A percentile compares a stretch with the other conserved stretches of the same genome.
phyloP scores from a whole-genome alignment of 2,888 invertebrate species.

The Punctoribates punctum region DNA sequence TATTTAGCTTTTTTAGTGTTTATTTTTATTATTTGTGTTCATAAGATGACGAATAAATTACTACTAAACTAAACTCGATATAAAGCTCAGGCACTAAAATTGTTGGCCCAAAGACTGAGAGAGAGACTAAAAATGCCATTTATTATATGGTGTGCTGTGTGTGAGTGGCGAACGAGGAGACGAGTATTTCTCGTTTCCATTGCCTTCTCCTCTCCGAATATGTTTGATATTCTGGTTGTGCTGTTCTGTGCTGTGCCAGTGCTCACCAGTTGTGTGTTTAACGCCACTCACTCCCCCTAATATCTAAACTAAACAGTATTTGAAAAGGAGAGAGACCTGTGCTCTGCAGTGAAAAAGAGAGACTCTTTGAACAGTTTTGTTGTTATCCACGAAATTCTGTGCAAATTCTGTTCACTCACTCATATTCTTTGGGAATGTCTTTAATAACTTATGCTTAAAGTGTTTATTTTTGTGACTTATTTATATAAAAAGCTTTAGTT shows the following conservation, averaged over 20 bases:
- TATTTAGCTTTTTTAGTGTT: slow-evolving; percentile 23
- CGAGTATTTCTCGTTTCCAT: not conserved
- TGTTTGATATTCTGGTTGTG: not conserved
- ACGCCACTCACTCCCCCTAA: slow-evolving; percentile 25
- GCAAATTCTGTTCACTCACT: not conserved
- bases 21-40: slow-evolving; percentile 19
- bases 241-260: no score
- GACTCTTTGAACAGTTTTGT: not conserved
- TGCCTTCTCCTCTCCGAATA: no score
- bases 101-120: not conserved
- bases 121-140: not conserved
- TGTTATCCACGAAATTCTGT: not conserved
- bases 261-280: not conserved
- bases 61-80: not conserved
- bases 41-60: slow-evolving; percentile 14
- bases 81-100: not conserved
- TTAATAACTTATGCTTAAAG: slow-evolving; percentile 30
- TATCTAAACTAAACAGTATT: not conserved
- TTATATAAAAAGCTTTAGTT: not conserved
- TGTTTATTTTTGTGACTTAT: slow-evolving; percentile 30
- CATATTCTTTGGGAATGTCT: not conserved
- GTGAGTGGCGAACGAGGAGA: not conserved
- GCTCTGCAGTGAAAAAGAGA: not conserved
- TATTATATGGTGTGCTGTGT: not conserved
- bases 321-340: not conserved